Evolutionary conservation across 1,140 invertebrate species (phyloP), one percentile per base, ranked within the genome.

Genomic region (Phortica variegata): DNA sequence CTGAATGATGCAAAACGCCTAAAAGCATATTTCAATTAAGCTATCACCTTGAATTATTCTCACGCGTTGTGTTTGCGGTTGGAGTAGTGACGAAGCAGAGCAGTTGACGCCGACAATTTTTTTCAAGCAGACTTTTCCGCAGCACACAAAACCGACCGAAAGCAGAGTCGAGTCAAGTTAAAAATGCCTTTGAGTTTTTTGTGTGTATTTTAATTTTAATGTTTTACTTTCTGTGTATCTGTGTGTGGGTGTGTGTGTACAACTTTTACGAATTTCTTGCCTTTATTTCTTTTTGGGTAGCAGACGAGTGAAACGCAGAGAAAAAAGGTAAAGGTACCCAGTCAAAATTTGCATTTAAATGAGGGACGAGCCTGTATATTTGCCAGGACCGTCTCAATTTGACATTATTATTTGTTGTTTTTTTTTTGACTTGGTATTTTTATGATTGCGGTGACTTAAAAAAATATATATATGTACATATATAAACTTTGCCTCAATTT

Each of bases 21-120:
- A 72, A 72, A 72, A 72, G 63, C 68, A 72, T 72, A 68, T 72
- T 72, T 72, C 68, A 72, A 72, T 72, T 72, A 72, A 72, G 63
- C 68, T 65, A 72, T 72, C 68, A 72, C 68, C 68, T 72, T 72
- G 61, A 72, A 72, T 71, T 70, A 71, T 72, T 70, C 66, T 70
- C 66, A 70, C 62, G 62, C 15, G 21, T 29, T n/a, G n/a, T n/a
- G n/a, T n/a, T n/a, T n/a, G n/a, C n/a, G n/a, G n/a, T n/a, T n/a
- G n/a, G n/a, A n/a, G n/a, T n/a, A n/a, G n/a, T n/a, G n/a, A n/a
- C 26, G 23, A 37, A 37, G 12, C 34, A n/a, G 34, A 68, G 63
- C 62, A 40, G 38, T 34, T 32, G 26, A 6, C 8, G 32, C 23
- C 52, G 53, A 52, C 53, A 43, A n/a, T n/a, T n/a, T n/a, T n/a